A percentile compares a stretch with the other conserved stretches of the same genome.
Conservation (phyloP, 1,140 invertebrate genomes). For the Drosophila insularis region DNA sequence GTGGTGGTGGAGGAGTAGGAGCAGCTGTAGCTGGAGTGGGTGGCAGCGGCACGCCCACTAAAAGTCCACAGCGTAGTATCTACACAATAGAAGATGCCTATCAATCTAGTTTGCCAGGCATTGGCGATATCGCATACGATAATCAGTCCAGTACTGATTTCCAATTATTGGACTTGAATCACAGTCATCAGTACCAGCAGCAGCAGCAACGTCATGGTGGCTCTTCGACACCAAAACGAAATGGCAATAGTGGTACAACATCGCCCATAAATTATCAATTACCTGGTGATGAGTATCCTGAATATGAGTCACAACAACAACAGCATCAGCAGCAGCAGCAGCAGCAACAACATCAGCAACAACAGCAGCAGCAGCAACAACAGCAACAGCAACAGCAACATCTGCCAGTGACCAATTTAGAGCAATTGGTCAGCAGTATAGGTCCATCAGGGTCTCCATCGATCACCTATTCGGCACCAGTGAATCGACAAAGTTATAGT, state of each 20-base stretch:
- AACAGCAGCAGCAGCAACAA: conserved; percentile 35
- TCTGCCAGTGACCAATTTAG: conserved; percentile 39
- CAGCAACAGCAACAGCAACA: conserved; percentile 26
- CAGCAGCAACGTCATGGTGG: conserved; percentile 70
- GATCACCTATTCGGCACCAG: conserved; percentile 51
- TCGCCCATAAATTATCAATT: conserved; percentile 74
- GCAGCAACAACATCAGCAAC: conserved; percentile 44
- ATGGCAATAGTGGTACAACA: conserved; percentile 60
- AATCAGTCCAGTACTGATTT: conserved; percentile 19
- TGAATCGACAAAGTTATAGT: conserved; percentile 64
- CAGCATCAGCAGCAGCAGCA: conserved; percentile 44
- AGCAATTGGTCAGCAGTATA: conserved; percentile 15
- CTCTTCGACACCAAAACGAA: conserved; percentile 72
- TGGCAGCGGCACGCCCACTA: conserved; percentile 54
- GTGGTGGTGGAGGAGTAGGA: conserved; percentile 12
- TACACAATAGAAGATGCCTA: conserved; percentile 71
- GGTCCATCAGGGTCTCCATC: conserved; percentile 32
- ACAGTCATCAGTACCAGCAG: conserved; percentile 28
- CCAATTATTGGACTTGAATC: conserved; percentile 19
- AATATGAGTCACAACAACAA: conserved; percentile 70
- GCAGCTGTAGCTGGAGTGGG: conserved; percentile 13
- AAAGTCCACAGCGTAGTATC: conserved; percentile 62
- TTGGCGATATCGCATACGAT: conserved; percentile 56
- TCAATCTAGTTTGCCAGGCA: conserved; percentile 37
- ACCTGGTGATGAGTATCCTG: conserved; percentile 65